phyloP scores from a whole-genome alignment of 2,888 invertebrate species.

The Phalera bucephala region DNA sequence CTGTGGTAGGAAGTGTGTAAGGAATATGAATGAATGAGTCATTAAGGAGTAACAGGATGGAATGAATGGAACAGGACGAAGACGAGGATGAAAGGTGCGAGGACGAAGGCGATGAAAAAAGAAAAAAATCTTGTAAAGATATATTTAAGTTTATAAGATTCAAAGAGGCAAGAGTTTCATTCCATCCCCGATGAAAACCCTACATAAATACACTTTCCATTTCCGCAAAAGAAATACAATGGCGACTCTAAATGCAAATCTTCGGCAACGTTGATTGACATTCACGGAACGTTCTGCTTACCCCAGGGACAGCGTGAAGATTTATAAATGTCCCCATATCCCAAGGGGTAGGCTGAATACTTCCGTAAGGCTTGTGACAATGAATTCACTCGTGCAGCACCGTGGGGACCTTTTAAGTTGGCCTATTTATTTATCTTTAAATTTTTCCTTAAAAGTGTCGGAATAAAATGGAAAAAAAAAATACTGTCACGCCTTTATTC shows the following conservation, averaged over 20 bases:
- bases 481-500: too few relatives aligned
- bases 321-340: constrained; percentile 21
- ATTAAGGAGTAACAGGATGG: too few relatives aligned
- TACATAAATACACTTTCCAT: constrained; percentile 4
- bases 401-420: constrained; percentile 13
- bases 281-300: constrained; percentile 21
- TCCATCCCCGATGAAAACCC: too few relatives aligned
- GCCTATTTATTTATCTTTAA: constrained; percentile 10
- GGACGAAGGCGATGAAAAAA: too few relatives aligned
- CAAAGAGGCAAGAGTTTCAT: too few relatives aligned
- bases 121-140: too few relatives aligned
- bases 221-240: constrained; percentile 9
- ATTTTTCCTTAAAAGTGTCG: neutral
- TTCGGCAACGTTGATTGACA: constrained; percentile 32
- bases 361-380: constrained; percentile 7
- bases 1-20: too few relatives aligned
- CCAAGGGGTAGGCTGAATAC: constrained; percentile 10
- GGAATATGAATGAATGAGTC: too few relatives aligned
- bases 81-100: too few relatives aligned
- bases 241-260: constrained; percentile 12
- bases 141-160: too few relatives aligned
- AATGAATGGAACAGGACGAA: too few relatives aligned
- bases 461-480: too few relatives aligned
- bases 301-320: constrained; percentile 11
- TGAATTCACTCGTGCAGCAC: constrained; percentile 7